Evolutionary conservation across 2,888 invertebrate species (phyloP), one percentile per base, ranked within the genome.

Genomic region (Plemyria rubiginata): DNA sequence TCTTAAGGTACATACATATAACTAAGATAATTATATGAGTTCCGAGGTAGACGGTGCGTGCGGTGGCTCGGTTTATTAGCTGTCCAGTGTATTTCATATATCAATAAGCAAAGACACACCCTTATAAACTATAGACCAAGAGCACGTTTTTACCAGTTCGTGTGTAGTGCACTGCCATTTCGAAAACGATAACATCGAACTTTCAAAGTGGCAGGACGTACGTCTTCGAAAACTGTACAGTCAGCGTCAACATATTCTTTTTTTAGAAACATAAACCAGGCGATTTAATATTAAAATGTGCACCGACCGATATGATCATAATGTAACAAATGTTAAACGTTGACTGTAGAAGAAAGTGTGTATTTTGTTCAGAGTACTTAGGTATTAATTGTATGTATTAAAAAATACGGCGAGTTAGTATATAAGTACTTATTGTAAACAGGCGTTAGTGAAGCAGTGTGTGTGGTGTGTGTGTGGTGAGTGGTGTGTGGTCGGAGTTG

Each of bases 361-460:
- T 54, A 32, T 49, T 38, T 4, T 52, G 58, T 48, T 36, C 50
- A 38, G 13, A 28, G 43, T 41, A 38, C 1, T 4, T 4, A 16
- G 12, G 43, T 43, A 15, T 2, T 3, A 32, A 6, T n/a, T n/a
- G n/a, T n/a, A n/a, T 32, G 8, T 43, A 15, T 15, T 43, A 15
- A 43, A 43, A 15, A 32, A 32, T 8, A 5, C 32, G 8, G 43
- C 15, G 43, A 8, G 57, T 67, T 60, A 65, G 63, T 45, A 32
- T 8, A 7, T 68, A 66, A 51, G 32, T 54, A n/a, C n/a, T n/a
- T n/a, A 45, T 52, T 56, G 12, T 15, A 70, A 68, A 22, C 22
- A 22, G 22, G 68, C 68, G 49, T 70, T 67, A 70, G 60, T 56
- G 29, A 62, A 65, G 70, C 62, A 15, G 54, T 60, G 61, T 66